A percentile compares a stretch with the other conserved stretches of the same genome.
Evolutionary conservation across 2,113 vertebrate species (phyloP).

Genomic region (Oryzias woworae): DNA sequence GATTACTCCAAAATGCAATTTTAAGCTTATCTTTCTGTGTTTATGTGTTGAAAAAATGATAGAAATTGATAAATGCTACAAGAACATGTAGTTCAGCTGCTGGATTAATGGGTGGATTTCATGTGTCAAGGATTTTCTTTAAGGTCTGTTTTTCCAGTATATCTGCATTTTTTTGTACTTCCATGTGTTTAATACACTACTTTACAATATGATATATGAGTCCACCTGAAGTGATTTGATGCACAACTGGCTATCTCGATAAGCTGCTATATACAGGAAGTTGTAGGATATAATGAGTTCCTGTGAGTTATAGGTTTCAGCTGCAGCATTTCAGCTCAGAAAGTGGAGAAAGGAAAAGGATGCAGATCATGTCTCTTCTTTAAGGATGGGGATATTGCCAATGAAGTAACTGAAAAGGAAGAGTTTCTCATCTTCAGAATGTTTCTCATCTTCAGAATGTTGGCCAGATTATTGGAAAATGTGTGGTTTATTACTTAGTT

Average conservation of each 20-base stretch:
- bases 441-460: constrained; percentile 2
- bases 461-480: constrained; percentile 5
- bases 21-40: no score
- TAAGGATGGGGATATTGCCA: constrained; percentile 61
- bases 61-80: no score
- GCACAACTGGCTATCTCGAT: constrained; percentile 78
- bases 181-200: constrained; percentile 15
- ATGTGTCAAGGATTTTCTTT: background rate
- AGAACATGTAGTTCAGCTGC: no score
- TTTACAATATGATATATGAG: background rate
- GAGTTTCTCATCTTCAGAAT: constrained; percentile 5
- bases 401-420: constrained; percentile 41
- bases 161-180: background rate
- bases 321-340: constrained; percentile 64
- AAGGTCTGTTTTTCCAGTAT: background rate
- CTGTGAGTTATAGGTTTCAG: constrained; percentile 63
- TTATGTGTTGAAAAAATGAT: no score
- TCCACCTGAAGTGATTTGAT: constrained; percentile 44
- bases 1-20: no score
- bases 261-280: constrained; percentile 84
- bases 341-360: constrained; percentile 64
- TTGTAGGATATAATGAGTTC: constrained; percentile 82
- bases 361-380: constrained; percentile 54
- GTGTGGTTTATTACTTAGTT: background rate
- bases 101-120: no score